These are phyloP conservation scores for Glareola pratincola DNA, from an alignment of 2,113 vertebrate genomes.

Conservation along the genomic window DNA sequence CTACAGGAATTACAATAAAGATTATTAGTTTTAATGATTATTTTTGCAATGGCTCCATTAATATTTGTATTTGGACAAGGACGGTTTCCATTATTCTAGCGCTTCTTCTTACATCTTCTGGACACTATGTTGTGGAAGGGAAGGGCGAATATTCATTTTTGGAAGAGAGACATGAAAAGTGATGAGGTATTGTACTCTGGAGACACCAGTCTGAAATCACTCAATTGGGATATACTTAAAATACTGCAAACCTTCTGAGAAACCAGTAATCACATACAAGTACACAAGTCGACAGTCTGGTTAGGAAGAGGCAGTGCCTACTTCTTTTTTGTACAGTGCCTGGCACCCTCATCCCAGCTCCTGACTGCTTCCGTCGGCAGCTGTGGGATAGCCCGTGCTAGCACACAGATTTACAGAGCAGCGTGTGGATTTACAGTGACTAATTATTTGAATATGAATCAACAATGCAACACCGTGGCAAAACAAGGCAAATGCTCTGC, in stretches of 20 bases:
- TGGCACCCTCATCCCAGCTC: background rate
- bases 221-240: background rate
- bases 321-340: background rate
- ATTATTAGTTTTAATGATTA: background rate
- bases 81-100: background rate
- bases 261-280: background rate
- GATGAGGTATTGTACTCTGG: background rate
- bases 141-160: background rate
- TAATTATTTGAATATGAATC: constrained; percentile 34
- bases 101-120: background rate
- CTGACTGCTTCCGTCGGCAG: background rate
- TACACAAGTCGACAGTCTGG: background rate
- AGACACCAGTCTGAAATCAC: background rate
- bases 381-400: background rate
- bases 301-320: background rate
- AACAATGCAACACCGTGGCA: constrained; percentile 48
- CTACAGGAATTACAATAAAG: background rate
- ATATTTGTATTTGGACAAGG: background rate
- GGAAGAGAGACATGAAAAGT: background rate
- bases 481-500: constrained; percentile 29
- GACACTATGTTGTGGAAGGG: background rate
- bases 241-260: background rate
- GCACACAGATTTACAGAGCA: background rate
- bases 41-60: background rate
- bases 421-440: background rate